Percentiles rank a stretch among this genome's conserved stretches.
phyloP scores from a whole-genome alignment of 2,888 invertebrate genomes.

The Hipparchia semele region DNA sequence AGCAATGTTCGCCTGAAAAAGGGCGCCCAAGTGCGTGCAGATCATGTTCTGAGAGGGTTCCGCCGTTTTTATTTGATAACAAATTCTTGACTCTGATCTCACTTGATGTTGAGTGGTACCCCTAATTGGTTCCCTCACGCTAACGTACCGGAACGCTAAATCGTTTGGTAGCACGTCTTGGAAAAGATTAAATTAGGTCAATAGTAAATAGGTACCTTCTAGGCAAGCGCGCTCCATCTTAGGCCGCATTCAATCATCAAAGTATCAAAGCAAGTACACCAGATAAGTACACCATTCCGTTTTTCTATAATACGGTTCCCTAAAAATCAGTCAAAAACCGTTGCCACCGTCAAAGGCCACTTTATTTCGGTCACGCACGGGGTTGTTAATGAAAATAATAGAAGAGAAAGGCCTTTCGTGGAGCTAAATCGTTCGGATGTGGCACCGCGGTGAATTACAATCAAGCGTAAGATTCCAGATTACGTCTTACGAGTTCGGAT shows the following conservation, averaged over 20 bases:
- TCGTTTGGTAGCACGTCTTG: no score
- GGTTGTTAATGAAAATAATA: slow-evolving; percentile 75
- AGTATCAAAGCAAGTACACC: no score
- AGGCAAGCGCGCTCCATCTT: no score
- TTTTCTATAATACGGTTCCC: neutral
- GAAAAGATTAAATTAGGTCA: no score
- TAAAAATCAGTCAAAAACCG: slow-evolving; percentile 51
- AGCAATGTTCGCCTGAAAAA: slow-evolving; percentile 47
- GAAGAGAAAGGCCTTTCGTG: slow-evolving; percentile 58
- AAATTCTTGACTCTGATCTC: no score
- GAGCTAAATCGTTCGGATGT: slow-evolving; percentile 56
- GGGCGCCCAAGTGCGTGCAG: neutral
- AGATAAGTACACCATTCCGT: no score
- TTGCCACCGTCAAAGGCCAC: slow-evolving; percentile 55
- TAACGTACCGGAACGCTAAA: no score
- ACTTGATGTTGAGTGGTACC: no score
- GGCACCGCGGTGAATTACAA: slow-evolving; percentile 43
- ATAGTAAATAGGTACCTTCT: neutral
- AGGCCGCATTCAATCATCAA: neutral
- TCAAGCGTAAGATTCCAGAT: slow-evolving; percentile 29
- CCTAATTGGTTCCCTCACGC: no score
- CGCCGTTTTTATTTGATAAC: neutral
- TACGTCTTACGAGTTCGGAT: slow-evolving; percentile 3
- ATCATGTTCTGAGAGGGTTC: neutral
- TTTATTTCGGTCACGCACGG: slow-evolving; percentile 71